Evolutionary conservation across 2,888 invertebrate species (phyloP).

Genomic region (Euphydryas editha): DNA sequence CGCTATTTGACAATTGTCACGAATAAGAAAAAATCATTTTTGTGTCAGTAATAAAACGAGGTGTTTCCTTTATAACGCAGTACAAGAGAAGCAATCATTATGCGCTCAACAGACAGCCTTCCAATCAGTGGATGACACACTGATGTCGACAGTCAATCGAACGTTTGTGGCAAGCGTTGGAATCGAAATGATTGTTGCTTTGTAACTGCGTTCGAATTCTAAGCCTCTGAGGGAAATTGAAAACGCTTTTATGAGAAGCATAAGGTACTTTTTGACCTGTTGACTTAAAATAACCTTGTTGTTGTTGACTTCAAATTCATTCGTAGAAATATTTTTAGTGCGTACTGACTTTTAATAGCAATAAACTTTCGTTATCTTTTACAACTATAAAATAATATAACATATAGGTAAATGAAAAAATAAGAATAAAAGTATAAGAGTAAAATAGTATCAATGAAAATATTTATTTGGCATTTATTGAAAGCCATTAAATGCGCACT

Average conservation of each 20-base stretch:
- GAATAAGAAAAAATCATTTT: background rate
- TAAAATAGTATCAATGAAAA: too few relatives aligned
- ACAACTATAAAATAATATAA: too few relatives aligned
- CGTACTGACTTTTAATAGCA: too few relatives aligned
- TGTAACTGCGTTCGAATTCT: slow-evolving; percentile 9
- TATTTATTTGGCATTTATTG: too few relatives aligned
- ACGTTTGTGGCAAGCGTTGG: slow-evolving; percentile 6
- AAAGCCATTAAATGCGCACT: too few relatives aligned
- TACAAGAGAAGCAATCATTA: slow-evolving; percentile 37
- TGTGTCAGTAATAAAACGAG: slow-evolving; percentile 9
- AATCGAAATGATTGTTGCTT: slow-evolving; percentile 8
- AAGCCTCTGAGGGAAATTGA: slow-evolving; percentile 2
- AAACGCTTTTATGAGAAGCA: background rate
- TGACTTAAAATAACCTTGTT: background rate
- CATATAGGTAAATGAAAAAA: too few relatives aligned
- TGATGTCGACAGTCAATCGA: slow-evolving; percentile 18
- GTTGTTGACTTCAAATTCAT: background rate
- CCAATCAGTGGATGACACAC: slow-evolving; percentile 31
- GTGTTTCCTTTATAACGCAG: slow-evolving; percentile 30
- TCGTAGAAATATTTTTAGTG: background rate
- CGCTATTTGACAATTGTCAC: background rate
- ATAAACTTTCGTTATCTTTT: too few relatives aligned
- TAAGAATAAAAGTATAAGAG: too few relatives aligned
- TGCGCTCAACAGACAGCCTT: slow-evolving; percentile 18
- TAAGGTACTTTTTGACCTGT: background rate